Evolutionary conservation across 2,888 invertebrate genomes (phyloP).

Genomic region (Lasioglossum leucozonium): DNA sequence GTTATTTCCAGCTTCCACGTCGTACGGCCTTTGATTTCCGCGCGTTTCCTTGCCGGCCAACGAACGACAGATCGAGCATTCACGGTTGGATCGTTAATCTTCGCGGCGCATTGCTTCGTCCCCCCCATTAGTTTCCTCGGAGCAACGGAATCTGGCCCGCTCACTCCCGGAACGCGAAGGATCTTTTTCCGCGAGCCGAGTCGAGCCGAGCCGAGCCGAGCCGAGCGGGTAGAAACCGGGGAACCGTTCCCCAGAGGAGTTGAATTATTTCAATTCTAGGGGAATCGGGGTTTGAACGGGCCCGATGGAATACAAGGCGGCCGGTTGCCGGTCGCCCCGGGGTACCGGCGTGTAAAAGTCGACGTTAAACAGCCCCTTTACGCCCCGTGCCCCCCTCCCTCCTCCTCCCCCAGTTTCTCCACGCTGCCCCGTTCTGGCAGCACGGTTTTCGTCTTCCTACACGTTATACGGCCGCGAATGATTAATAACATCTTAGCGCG

Average conservation of each 20-base stretch:
- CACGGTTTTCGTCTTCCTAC: conserved; percentile 49
- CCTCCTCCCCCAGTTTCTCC: neutral
- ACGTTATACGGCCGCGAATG: conserved; percentile 55
- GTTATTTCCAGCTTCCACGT: conserved; percentile 2
- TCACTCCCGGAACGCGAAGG: conserved; percentile 33
- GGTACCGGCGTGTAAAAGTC: conserved; percentile 64
- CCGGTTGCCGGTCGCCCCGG: conserved; percentile 58
- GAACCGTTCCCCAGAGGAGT: conserved; percentile 32
- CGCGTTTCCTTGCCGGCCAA: neutral
- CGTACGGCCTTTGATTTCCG: conserved; percentile 27
- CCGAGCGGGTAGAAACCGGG: neutral
- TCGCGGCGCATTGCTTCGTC: conserved; percentile 42
- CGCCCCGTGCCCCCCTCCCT: conserved; percentile 32
- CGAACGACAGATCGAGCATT: conserved; percentile 41
- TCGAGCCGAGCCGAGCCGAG: too few relatives aligned
- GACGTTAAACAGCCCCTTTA: conserved; percentile 65
- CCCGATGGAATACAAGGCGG: conserved; percentile 36
- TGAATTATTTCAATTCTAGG: conserved; percentile 64
- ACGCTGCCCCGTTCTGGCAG: neutral
- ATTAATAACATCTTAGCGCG: conserved; percentile 74
- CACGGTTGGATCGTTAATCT: conserved; percentile 54
- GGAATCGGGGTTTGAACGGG: conserved; percentile 54
- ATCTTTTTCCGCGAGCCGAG: conserved; percentile 45
- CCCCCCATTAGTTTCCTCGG: conserved; percentile 52
- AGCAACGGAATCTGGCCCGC: conserved; percentile 36